Evolutionary conservation across 2,888 invertebrate species (phyloP).

Genomic region (Perithous albicinctus): DNA sequence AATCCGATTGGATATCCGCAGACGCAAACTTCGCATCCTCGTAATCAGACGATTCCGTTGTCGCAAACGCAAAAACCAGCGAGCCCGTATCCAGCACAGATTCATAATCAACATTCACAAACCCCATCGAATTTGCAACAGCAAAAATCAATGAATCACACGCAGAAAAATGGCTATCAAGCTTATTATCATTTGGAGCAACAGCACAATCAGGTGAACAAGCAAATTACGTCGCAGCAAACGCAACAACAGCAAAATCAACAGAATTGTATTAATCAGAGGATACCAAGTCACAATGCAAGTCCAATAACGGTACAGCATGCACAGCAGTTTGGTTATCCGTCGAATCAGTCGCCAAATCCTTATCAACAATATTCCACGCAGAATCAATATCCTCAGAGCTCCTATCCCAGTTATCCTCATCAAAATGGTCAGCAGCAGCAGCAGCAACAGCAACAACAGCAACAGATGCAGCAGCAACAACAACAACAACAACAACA

Average conservation of each 20-base stretch:
- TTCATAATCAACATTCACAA: slow-evolving; percentile 79
- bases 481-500: slow-evolving; percentile 76
- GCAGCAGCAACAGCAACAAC: slow-evolving; percentile 75
- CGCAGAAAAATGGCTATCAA: slow-evolving; percentile 77
- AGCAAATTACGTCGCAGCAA: slow-evolving; percentile 75
- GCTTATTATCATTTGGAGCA: slow-evolving; percentile 82
- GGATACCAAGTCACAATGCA: slow-evolving; percentile 77
- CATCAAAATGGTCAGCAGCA: slow-evolving; percentile 75
- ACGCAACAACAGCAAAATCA: slow-evolving; percentile 70
- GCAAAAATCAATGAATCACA: slow-evolving; percentile 71
- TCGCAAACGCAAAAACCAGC: slow-evolving; percentile 81
- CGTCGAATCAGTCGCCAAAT: slow-evolving; percentile 78
- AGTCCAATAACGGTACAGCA: slow-evolving; percentile 82
- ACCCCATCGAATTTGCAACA: slow-evolving; percentile 70
- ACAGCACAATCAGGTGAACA: slow-evolving; percentile 83
- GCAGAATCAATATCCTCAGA: slow-evolving; percentile 76
- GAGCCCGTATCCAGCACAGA: slow-evolving; percentile 80
- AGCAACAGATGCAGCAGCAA: slow-evolving; percentile 76
- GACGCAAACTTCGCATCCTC: slow-evolving; percentile 78
- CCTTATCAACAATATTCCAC: slow-evolving; percentile 75
- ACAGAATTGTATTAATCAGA: slow-evolving; percentile 78
- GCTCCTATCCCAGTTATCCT: slow-evolving; percentile 77
- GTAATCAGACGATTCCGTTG: slow-evolving; percentile 78
- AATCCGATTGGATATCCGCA: slow-evolving; percentile 73
- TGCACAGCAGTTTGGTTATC: slow-evolving; percentile 77